These are phyloP conservation scores for Huso huso DNA, from an alignment of 2,797 vertebrate species.

Conservation along the genomic window DNA sequence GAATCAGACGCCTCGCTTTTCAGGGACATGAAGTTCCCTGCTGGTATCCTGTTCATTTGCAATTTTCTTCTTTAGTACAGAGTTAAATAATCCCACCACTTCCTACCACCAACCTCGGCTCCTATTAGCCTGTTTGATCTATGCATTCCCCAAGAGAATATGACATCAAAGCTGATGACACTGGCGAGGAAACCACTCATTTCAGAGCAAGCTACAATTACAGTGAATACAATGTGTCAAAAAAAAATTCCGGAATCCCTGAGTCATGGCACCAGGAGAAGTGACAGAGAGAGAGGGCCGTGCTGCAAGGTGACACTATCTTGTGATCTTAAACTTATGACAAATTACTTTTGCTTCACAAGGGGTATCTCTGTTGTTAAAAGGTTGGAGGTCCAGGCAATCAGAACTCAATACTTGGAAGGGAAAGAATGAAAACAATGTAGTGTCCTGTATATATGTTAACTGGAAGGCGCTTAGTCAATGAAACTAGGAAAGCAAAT, in stretches of 20 bases:
- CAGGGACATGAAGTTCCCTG: too few relatives aligned
- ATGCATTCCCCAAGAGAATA: conserved; percentile 25
- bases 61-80: too few relatives aligned
- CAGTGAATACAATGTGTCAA: conserved; percentile 51
- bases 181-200: conserved; percentile 22
- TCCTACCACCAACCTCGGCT: conserved; percentile 32
- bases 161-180: conserved; percentile 32
- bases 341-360: conserved; percentile 41
- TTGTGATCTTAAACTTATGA: conserved; percentile 29
- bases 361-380: conserved; percentile 33
- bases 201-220: conserved; percentile 46
- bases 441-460: too few relatives aligned
- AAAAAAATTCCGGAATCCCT: conserved; percentile 31
- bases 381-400: conserved; percentile 38
- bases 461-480: too few relatives aligned
- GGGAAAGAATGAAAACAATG: not conserved
- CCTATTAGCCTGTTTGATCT: conserved; percentile 41
- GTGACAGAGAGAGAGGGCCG: conserved; percentile 22
- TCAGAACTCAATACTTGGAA: conserved; percentile 38
- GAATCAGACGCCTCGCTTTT: too few relatives aligned
- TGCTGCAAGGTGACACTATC: conserved; percentile 43
- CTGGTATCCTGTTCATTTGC: too few relatives aligned
- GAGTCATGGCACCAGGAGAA: conserved; percentile 34
- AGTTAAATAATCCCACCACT: conserved; percentile 24
- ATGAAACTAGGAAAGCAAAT: too few relatives aligned